These are phyloP conservation scores for Denticeps clupeoides DNA, from an alignment of 2,797 vertebrate species.

Conservation along the genomic window DNA sequence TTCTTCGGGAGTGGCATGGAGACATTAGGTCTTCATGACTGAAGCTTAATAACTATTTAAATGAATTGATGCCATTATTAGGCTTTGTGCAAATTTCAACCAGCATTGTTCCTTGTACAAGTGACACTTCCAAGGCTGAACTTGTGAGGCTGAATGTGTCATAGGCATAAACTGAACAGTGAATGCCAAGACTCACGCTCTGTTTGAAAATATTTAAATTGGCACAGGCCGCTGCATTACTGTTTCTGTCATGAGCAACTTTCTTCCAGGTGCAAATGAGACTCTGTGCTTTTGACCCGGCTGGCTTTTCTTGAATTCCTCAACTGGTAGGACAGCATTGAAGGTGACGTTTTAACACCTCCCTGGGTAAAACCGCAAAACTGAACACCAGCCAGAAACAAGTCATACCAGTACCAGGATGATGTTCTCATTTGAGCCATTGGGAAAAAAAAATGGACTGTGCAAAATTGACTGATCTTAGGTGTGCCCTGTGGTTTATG, in stretches of 20 bases:
- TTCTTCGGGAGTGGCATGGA: conserved; percentile 1
- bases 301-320: conserved; percentile 28
- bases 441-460: conserved; percentile 5
- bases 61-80: neutral
- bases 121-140: neutral
- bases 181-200: neutral
- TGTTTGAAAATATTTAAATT: conserved; percentile 3
- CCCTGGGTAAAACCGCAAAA: conserved; percentile 16
- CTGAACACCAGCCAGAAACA: conserved; percentile 16
- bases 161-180: neutral
- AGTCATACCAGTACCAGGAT: conserved; percentile 6
- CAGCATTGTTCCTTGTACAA: neutral
- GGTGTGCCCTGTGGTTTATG: too few relatives aligned
- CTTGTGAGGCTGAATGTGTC: neutral
- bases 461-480: too few relatives aligned
- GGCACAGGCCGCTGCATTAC: neutral
- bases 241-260: conserved; percentile 10
- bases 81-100: neutral
- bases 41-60: neutral
- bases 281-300: conserved; percentile 19
- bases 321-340: conserved; percentile 24
- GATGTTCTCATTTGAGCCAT: conserved; percentile 7
- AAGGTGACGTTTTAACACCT: conserved; percentile 18
- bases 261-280: conserved; percentile 14
- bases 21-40: neutral